Conservation (phyloP, 2,113 vertebrate genomes). For the Copsychus sechellarum region DNA sequence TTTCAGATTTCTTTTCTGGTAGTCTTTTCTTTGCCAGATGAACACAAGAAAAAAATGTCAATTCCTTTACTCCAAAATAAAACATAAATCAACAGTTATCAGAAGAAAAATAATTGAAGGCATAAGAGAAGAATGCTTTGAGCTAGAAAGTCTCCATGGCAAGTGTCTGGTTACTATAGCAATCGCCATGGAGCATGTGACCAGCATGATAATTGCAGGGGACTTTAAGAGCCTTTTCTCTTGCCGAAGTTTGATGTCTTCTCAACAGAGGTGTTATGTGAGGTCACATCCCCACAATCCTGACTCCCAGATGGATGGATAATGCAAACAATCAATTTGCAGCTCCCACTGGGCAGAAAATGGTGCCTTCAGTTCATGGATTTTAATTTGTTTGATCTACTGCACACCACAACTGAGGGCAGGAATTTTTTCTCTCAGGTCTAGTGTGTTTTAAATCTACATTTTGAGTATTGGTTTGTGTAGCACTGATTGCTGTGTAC, state of each 20-base stretch:
- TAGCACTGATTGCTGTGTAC: fast-evolving
- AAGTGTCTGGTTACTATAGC: slow-evolving; percentile 65
- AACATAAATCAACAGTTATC: not conserved
- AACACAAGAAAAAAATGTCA: not conserved
- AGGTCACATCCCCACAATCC: not conserved
- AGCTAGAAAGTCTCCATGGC: not conserved
- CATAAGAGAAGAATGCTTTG: not conserved
- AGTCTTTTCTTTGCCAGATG: not conserved
- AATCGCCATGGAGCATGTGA: slow-evolving; percentile 20
- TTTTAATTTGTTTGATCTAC: slow-evolving; percentile 16
- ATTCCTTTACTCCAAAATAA: not conserved
- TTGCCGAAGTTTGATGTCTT: not conserved
- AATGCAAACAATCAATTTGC: not conserved
- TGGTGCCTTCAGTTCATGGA: not conserved
- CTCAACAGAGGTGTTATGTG: not conserved
- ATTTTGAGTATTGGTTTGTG: not conserved
- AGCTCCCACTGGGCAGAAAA: slow-evolving; percentile 12
- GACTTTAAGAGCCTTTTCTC: not conserved
- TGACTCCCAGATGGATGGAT: not conserved
- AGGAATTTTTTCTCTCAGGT: not conserved
- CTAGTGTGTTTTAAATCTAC: fast-evolving
- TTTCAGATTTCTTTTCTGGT: not conserved
- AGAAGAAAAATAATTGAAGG: not conserved
- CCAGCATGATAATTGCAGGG: slow-evolving; percentile 6
- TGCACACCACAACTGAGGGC: fast-evolving